A percentile compares a stretch with the other conserved stretches of the same genome.
phyloP scores from a whole-genome alignment of 2,888 invertebrate genomes.

The Rapana venosa region DNA sequence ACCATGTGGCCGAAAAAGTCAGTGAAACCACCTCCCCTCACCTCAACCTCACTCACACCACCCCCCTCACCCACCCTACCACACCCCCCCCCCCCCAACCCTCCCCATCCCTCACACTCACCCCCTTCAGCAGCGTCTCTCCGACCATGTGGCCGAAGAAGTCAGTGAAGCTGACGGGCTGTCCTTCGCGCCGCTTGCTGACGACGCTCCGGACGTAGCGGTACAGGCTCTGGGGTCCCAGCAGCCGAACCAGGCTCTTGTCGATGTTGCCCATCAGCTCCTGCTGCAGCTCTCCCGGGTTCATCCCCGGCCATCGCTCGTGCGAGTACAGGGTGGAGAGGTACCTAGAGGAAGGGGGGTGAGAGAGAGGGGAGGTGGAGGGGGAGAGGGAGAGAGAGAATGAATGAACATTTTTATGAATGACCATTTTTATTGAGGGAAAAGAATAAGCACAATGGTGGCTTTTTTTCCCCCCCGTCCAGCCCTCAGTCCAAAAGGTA shows the following conservation, averaged over 20 bases:
- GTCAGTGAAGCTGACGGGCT: constrained; percentile 80
- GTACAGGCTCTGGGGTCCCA: constrained; percentile 72
- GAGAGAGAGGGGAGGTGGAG: too few relatives aligned
- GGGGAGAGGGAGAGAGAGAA: too few relatives aligned
- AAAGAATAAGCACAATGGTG: too few relatives aligned
- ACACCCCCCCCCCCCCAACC: background rate
- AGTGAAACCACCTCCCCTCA: too few relatives aligned
- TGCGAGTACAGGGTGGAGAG: constrained; percentile 79
- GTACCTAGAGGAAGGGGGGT: constrained; percentile 70
- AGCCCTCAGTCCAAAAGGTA: too few relatives aligned
- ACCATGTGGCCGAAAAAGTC: constrained; percentile 80
- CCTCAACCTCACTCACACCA: background rate
- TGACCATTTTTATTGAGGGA: too few relatives aligned
- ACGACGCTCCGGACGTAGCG: constrained; percentile 74
- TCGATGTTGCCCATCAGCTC: constrained; percentile 77
- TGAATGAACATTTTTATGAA: too few relatives aligned
- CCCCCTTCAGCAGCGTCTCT: constrained; percentile 78
- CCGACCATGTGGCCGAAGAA: constrained; percentile 79
- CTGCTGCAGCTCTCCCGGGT: constrained; percentile 74
- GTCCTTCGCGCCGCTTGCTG: constrained; percentile 76
- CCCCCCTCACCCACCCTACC: background rate
- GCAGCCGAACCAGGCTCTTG: constrained; percentile 75
- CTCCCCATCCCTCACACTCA: constrained; percentile 57
- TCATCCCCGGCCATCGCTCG: constrained; percentile 77
- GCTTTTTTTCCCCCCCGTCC: too few relatives aligned